Base-by-base conservation (phyloP, 2,113 vertebrate species). In the Paedocypris sp. region DNA sequence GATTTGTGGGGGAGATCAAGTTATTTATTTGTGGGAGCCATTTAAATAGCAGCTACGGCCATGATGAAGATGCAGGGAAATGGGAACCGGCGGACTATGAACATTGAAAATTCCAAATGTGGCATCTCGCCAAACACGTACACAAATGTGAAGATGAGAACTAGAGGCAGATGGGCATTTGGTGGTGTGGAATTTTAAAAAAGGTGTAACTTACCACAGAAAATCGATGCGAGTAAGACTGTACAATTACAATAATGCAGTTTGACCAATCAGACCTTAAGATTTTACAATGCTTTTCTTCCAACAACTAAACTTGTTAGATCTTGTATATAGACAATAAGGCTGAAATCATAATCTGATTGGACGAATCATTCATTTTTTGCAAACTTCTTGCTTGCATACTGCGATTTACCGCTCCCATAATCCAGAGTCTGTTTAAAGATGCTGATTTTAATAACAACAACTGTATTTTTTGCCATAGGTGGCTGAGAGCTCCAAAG, bases 21-120 rank as follows among this genome's bases (percentile, higher is more conserved):
- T 85, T 81, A 83, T 86, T 88, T 85, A 84, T 82, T 82, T 80
- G 77, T 73, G 59, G 68, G 77, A 82, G 70, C 73, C 77, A 62
- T 80, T 84, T 78, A 82, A 87, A 83, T 74, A 65, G 78, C 67
- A 74, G 75, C 68, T 66, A 67, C 56, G 67, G 69, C 60, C 71
- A 61, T 75, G 78, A 81, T 74, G 68, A 67, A 64, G 75, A 65
- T 65, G 22, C 64, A 67, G 79, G 83, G 82, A 84, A 83, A 84
- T 82, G 65, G 68, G 78, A 84, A 80, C 73, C 82, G 81, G 79
- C 81, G 13, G 76, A 67, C 68, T 74, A 62, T 78, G 78, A 74
- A 75, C 68, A 68, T 70, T 75, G 77, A 77, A 83, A 82, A 83
- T 78, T 77, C 74, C 78, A 64, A 60, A 41, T 29, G 38, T 72